Percentiles rank a stretch among this genome's conserved stretches.
Conservation (phyloP, 2,888 invertebrate species). For the Gandaritis pyraliata region DNA sequence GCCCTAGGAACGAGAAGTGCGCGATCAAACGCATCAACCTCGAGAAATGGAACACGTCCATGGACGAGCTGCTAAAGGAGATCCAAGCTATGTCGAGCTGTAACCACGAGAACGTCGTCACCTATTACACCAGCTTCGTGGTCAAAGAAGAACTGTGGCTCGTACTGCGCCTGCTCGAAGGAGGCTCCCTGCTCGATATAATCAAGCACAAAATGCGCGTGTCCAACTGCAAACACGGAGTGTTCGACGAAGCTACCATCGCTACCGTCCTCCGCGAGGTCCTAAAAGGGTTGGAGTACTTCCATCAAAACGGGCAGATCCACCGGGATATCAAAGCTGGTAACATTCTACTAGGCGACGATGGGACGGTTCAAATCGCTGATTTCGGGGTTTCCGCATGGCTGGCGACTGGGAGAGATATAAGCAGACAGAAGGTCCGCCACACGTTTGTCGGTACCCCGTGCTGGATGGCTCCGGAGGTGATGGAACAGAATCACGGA, state of each 20-base stretch:
- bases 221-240: slow-evolving; percentile 96
- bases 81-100: slow-evolving; percentile 99
- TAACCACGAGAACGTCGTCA: slow-evolving; percentile 99
- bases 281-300: slow-evolving; percentile 98
- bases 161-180: slow-evolving; percentile 97
- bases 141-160: slow-evolving; percentile 99
- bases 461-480: slow-evolving; percentile 99
- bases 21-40: slow-evolving; percentile 99
- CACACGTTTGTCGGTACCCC: slow-evolving; percentile 99
- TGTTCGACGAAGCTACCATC: slow-evolving; percentile 99
- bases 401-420: slow-evolving; percentile 98
- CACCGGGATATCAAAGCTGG: slow-evolving; percentile 89
- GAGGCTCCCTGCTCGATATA: slow-evolving; percentile 94
- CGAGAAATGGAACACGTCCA: slow-evolving; percentile 99
- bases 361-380: slow-evolving; percentile 99
- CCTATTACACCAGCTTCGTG: slow-evolving; percentile 99
- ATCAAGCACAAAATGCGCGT: slow-evolving; percentile 98
- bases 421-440: slow-evolving; percentile 97
- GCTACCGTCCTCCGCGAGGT: slow-evolving; percentile 99
- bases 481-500: slow-evolving; percentile 99
- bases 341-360: slow-evolving; percentile 97
- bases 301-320: slow-evolving; percentile 98
- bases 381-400: slow-evolving; percentile 99
- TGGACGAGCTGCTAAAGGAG: slow-evolving; percentile 97
- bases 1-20: slow-evolving; percentile 97